phyloP scores from a whole-genome alignment of 23 tunicate genomes.

The Trididemnum clinides region DNA sequence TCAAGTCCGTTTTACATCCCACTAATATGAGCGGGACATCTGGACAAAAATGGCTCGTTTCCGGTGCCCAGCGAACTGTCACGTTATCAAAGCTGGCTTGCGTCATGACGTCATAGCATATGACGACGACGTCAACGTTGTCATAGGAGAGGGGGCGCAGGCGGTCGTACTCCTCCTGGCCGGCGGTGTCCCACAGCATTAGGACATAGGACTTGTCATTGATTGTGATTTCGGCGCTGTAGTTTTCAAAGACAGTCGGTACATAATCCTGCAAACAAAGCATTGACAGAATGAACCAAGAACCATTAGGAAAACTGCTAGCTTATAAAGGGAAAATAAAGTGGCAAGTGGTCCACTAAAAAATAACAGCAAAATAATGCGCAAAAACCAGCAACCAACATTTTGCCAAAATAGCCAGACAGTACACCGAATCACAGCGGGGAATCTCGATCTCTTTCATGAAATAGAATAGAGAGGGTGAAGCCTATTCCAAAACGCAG shows the following conservation, averaged over 20 bases:
- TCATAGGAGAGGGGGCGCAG: conserved; percentile 85
- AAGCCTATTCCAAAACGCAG: too few species aligned
- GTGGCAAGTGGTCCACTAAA: too few species aligned
- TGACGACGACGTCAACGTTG: conserved; percentile 76
- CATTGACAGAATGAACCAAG: too few species aligned
- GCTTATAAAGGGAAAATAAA: too few species aligned
- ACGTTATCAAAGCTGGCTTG: conserved; percentile 73
- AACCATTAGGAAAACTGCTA: too few species aligned
- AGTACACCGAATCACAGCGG: too few species aligned
- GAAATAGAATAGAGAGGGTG: too few species aligned
- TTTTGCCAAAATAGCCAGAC: too few species aligned
- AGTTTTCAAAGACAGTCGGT: conserved; percentile 90
- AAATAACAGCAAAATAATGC: too few species aligned
- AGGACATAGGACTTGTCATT: conserved; percentile 36
- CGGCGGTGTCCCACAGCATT: conserved; percentile 91
- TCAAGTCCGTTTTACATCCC: conserved; percentile 88
- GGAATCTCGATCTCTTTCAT: too few species aligned
- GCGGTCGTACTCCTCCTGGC: conserved; percentile 91
- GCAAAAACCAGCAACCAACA: too few species aligned
- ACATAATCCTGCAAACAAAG: conserved; percentile 61
- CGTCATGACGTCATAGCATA: conserved; percentile 86
- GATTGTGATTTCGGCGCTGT: conserved; percentile 54
- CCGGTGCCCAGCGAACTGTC: conserved; percentile 83
- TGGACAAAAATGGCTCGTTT: conserved; percentile 77
- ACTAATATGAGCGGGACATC: conserved; percentile 62